These are phyloP conservation scores for Xanthia icteritia DNA, from an alignment of 2,888 invertebrate species.

Conservation along the genomic window DNA sequence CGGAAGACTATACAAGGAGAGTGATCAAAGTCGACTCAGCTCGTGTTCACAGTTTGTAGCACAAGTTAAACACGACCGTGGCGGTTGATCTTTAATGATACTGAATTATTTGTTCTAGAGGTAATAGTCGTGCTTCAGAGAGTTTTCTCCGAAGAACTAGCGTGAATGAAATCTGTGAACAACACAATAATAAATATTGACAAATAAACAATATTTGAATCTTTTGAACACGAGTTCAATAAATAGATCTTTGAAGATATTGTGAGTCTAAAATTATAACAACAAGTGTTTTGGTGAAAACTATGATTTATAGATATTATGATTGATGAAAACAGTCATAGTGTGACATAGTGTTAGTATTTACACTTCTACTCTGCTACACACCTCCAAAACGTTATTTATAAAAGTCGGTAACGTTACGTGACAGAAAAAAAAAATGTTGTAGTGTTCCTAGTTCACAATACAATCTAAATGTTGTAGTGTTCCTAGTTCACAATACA, in stretches of 20 bases:
- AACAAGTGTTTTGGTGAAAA: not conserved
- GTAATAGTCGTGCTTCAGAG: not conserved
- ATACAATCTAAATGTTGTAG: too few relatives aligned
- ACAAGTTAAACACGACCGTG: constrained; percentile 6
- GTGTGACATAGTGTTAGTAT: not conserved
- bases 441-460: too few relatives aligned
- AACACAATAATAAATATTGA: not conserved
- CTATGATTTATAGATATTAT: not conserved
- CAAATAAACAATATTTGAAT: not conserved
- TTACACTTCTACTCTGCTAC: too few relatives aligned
- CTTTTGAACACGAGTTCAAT: not conserved
- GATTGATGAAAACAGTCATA: not conserved
- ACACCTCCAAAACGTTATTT: not conserved
- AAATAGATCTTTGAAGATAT: not conserved
- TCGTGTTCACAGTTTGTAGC: constrained; percentile 31
- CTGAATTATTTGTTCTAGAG: not conserved
- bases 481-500: too few relatives aligned
- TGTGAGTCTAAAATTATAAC: not conserved
- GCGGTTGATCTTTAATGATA: not conserved
- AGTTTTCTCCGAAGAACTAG: not conserved
- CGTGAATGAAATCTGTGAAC: not conserved
- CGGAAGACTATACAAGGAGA: not conserved
- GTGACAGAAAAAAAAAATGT: not conserved
- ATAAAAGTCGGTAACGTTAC: not conserved
- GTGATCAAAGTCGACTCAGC: constrained; percentile 36